Evolutionary conservation across 2,797 vertebrate genomes (phyloP), one percentile per base, ranked within the genome.

Genomic region (Valencia hispanica): DNA sequence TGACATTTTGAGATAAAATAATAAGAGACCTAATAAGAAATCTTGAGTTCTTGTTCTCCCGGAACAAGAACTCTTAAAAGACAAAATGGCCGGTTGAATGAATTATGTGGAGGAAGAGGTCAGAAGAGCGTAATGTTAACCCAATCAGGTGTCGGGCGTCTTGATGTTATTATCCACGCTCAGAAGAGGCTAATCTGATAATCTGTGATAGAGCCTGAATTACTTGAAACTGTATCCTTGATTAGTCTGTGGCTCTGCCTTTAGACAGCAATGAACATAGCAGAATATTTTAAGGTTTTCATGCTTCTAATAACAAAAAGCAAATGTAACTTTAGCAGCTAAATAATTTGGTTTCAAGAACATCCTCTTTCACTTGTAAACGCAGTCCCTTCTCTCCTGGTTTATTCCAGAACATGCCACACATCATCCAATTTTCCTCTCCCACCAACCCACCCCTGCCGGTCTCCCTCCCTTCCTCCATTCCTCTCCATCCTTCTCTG

Each of bases 401-500:
- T 85, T 84, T 79, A 72, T 86, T 89, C 86, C 80, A 86, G 79
- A 87, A 84, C 83, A 89, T 86, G 79, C 84, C 50, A 88, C 57
- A 85, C 75, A 87, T 89, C 86, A 89, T 89, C 84, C 84, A 87
- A 84, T 90, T 91, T 88, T 77, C 80, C 77, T 82, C 65, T 79
- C 79, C 77, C 79, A 55, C 79, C 77, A 78, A 55, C 82, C 76
- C 79, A 75, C 70, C 79, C 81, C 79, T 84, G 77, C 77, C 55
- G 53, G 18, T 66, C 79, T 83, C 70, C 74, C 83, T 91, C 80
- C 79, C 84, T 90, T 80, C 78, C 78, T 81, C 84, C 89, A 92
- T 94, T 92, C 86, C 76, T 89, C 75, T 83, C 72, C 71, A 78
- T 90, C 87, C 87, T 88, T 93, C 82, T 77, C 86, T 83, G 86